Conservation (phyloP, 2,113 vertebrate genomes). For the Tor tambroides region DNA sequence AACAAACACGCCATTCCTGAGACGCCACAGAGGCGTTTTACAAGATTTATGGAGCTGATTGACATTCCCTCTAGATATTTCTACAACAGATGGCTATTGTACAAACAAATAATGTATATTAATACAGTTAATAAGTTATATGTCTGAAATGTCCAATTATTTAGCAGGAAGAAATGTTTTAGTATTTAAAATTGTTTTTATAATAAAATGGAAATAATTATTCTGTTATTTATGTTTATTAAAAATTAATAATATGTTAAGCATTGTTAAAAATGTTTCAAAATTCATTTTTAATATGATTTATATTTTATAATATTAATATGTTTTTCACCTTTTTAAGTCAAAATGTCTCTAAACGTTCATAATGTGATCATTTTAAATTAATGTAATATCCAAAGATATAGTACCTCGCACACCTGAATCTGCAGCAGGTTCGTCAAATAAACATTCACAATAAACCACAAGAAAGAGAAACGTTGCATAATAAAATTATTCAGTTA, state of each 20-base stretch:
- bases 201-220: too few relatives aligned
- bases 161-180: background rate
- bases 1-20: slow-evolving; percentile 7
- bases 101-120: background rate
- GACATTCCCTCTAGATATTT: background rate
- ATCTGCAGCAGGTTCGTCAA: too few relatives aligned
- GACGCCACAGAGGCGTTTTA: background rate
- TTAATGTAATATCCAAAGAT: background rate
- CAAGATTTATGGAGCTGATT: background rate
- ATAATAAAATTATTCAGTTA: too few relatives aligned
- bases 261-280: too few relatives aligned
- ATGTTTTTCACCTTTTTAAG: background rate
- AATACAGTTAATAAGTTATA: background rate
- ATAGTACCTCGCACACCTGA: too few relatives aligned
- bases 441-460: too few relatives aligned
- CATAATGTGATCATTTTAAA: background rate
- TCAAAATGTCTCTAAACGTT: background rate
- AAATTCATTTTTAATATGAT: too few relatives aligned
- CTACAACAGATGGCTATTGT: background rate
- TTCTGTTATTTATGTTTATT: too few relatives aligned
- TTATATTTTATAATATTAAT: background rate
- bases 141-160: background rate
- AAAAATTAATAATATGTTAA: too few relatives aligned
- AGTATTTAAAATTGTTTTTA: too few relatives aligned
- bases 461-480: too few relatives aligned